Evolutionary conservation across 2,888 invertebrate species (phyloP), one percentile per base, ranked within the genome.

Genomic region (Papilio demoleus): DNA sequence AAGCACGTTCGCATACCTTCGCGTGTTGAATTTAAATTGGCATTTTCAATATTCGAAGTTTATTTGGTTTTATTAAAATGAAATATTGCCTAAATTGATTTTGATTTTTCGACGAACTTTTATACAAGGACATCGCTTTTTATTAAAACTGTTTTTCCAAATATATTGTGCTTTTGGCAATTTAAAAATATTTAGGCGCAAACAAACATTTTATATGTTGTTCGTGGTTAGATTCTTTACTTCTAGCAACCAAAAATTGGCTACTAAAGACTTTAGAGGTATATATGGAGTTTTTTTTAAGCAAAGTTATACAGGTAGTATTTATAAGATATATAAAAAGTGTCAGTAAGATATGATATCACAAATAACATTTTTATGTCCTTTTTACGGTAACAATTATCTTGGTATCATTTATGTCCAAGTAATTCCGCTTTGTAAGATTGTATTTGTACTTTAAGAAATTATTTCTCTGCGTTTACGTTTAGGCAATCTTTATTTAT

Each of bases 21-120:
- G 56, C 53, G 67, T 56, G 67, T 62, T 62, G 67, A 61, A 56
- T 67, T 42, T 40, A 56, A 67, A 67, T 62, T 62, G 62, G 42
- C 11, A 24, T 56, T 56, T 67, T 67, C 61, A 53, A 53, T 67
- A 62, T 67, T 67, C 56, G 31, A 62, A 67, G 42, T 56, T 67
- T 61, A 62, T 67, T 67, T 56, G 56, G 22, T 34, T 67, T 61
- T 40, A 40, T 40, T 53, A 40, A 62, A 67, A 45, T 66, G 36
- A 66, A 47, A 66, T 66, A 60, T 66, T 59, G 47, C 47, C 14
- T n/a, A n/a, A 47, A 59, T 47, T 38, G n/a, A 64, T 47, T 47
- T 47, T 63, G 50, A 50, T 27, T 53, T 50, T 50, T 27, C 27
- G n/a, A 4, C 24, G 6, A 53, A 19, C 24, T 50, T 50, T 50